Percentiles rank a stretch among this genome's conserved stretches.
Evolutionary conservation across 2,113 vertebrate species (phyloP).

Genomic region (Poeciliopsis retropinna): DNA sequence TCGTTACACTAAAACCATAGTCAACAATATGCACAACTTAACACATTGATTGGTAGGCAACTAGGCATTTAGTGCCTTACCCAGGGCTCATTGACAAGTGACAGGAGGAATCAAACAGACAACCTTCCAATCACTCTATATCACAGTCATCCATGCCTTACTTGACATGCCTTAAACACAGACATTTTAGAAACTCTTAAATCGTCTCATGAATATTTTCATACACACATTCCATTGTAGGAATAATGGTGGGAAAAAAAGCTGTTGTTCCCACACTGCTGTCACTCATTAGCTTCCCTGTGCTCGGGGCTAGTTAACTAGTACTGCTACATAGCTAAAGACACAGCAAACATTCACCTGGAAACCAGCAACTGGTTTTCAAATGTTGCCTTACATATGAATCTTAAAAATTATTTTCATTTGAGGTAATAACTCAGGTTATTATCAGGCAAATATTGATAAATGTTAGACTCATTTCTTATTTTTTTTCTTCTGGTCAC

Average conservation of each 20-base stretch:
- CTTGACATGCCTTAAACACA: too few relatives aligned
- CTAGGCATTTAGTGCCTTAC: too few relatives aligned
- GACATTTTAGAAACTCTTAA: slow-evolving; percentile 10
- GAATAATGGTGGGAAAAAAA: slow-evolving; percentile 54
- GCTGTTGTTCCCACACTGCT: slow-evolving; percentile 62
- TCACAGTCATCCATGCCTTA: too few relatives aligned
- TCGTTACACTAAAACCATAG: background rate
- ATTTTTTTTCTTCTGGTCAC: too few relatives aligned
- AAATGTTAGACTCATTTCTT: background rate
- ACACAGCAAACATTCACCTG: slow-evolving; percentile 29
- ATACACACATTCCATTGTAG: slow-evolving; percentile 16
- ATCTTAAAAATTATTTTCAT: background rate
- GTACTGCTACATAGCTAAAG: slow-evolving; percentile 10
- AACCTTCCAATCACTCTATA: too few relatives aligned
- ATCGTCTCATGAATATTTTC: background rate
- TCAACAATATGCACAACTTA: background rate
- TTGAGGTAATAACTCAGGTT: background rate
- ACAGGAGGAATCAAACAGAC: too few relatives aligned
- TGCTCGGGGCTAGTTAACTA: slow-evolving; percentile 51
- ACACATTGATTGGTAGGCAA: too few relatives aligned
- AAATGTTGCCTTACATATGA: background rate
- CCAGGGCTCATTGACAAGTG: too few relatives aligned
- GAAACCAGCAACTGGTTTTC: slow-evolving; percentile 7
- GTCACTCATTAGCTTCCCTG: slow-evolving; percentile 70
- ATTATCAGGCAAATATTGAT: background rate